Percentiles rank a stretch among this genome's conserved stretches.
Evolutionary conservation across 2,113 vertebrate species (phyloP).

Genomic region (Oncorhynchus keta): DNA sequence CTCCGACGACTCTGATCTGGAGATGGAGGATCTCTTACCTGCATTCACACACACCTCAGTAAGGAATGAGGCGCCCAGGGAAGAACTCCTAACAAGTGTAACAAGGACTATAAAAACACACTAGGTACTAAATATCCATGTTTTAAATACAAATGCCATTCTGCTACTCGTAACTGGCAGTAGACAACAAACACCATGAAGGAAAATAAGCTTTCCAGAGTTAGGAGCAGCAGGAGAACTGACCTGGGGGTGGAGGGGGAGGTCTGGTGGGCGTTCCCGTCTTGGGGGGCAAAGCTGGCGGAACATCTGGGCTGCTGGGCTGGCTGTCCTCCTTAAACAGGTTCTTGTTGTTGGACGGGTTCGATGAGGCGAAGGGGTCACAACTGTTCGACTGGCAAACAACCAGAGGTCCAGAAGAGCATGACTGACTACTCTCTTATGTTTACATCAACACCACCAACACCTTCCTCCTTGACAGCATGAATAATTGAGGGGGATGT

Average conservation of each 20-base stretch:
- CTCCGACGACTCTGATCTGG: constrained; percentile 89
- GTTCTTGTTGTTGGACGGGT: constrained; percentile 78
- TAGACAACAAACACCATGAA: too few relatives aligned
- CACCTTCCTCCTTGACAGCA: too few relatives aligned
- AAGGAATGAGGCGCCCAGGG: too few relatives aligned
- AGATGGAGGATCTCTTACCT: constrained; percentile 89
- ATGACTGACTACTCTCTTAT: too few relatives aligned
- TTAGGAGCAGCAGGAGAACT: constrained; percentile 31
- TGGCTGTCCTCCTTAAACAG: constrained; percentile 81
- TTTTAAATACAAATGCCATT: too few relatives aligned
- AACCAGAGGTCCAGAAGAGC: constrained; percentile 14
- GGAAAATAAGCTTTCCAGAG: background rate
- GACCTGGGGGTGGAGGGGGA: constrained; percentile 93
- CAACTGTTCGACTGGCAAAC: constrained; percentile 79
- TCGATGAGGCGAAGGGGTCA: constrained; percentile 79
- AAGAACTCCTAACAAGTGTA: too few relatives aligned
- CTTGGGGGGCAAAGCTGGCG: constrained; percentile 94
- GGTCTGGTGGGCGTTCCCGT: constrained; percentile 93
- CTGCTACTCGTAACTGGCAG: too few relatives aligned
- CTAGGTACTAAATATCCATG: too few relatives aligned
- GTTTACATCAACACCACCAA: too few relatives aligned
- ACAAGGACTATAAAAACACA: too few relatives aligned
- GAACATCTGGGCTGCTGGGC: constrained; percentile 79
- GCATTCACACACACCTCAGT: constrained; percentile 41
- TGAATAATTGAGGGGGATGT: too few relatives aligned